Base-by-base conservation (phyloP, 2,888 invertebrate genomes). In the Watsonalla binaria region DNA sequence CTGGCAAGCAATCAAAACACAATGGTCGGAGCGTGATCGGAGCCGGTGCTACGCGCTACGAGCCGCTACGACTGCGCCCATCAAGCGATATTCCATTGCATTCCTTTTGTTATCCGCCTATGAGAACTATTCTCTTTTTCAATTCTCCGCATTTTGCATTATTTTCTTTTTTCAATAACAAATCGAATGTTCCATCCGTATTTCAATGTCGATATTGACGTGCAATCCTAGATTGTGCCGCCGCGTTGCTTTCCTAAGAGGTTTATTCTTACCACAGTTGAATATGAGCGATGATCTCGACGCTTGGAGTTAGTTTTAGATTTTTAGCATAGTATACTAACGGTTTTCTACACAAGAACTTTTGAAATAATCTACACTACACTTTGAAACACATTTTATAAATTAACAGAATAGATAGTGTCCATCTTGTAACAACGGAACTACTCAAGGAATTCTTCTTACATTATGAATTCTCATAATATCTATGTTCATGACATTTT, bases 101-200 rank as follows among this genome's bases (percentile, higher is more conserved):
- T 84, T 84, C 79, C 82, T 86, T 87, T 89, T 90, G 83, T 86
- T 84, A 74, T 77, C 74, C 76, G 78, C 70, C 84, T 78, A 83
- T 80, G 86, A 85, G 86, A 83, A 82, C 80, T 78, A 80, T 83
- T 82, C 82, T 77, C 80, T 70, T 68, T 74, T 77, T 76, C 81
- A 74, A 80, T 79, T 74, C 78, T 71, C 75, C 68, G 78, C 76
- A 77, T 84, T 87, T 84, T 82, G 78, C 80, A 86, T 86, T 83
- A 82, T 83, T 86, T 82, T 80, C 73, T 81, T 88, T 83, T 77
- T 83, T 83, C 76, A 76, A 85, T 85, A 86, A 85, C 86, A 86
- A 88, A 90, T 87, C 77, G 82, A 82, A 84, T 78, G 82, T 82
- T 85, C 79, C 78, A 75, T 79, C 78, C 76, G 74, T 76, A 74